Evolutionary conservation across 2,888 invertebrate species (phyloP).

Genomic region (Diachrysia chrysitis): DNA sequence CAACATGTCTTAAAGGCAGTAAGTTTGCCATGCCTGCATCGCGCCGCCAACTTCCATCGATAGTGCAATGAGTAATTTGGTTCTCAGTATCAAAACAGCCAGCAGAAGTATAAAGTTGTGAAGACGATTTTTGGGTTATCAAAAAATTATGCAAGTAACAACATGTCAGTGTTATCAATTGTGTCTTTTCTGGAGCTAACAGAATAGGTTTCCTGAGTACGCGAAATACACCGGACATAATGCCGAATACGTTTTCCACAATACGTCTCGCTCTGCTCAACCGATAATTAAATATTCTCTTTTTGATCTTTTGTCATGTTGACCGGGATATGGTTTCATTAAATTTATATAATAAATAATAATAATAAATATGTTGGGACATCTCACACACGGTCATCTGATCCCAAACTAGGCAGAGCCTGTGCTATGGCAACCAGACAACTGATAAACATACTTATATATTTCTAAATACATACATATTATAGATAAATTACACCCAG

Average conservation of each 20-base stretch:
- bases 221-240: slow-evolving; percentile 30
- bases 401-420: no score
- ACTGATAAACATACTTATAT: no score
- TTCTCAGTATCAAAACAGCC: slow-evolving; percentile 52
- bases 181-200: slow-evolving; percentile 43
- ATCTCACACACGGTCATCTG: no score
- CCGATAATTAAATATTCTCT: slow-evolving; percentile 44
- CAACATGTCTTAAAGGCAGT: slow-evolving; percentile 39
- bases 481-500: no score
- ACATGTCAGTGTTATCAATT: slow-evolving; percentile 41
- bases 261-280: slow-evolving; percentile 36
- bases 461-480: no score
- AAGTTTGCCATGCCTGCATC: slow-evolving; percentile 39
- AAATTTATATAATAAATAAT: no score
- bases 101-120: slow-evolving; percentile 47
- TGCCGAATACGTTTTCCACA: slow-evolving; percentile 41
- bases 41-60: slow-evolving; percentile 49
- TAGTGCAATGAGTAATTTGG: slow-evolving; percentile 48
- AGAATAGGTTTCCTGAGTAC: slow-evolving; percentile 29
- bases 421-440: no score
- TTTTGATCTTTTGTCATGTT: slow-evolving; percentile 38
- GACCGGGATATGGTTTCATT: slow-evolving; percentile 48
- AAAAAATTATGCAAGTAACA: slow-evolving; percentile 49
- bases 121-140: slow-evolving; percentile 45
- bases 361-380: no score